Conservation (phyloP, 1,140 invertebrate genomes). For the Atta texana region DNA sequence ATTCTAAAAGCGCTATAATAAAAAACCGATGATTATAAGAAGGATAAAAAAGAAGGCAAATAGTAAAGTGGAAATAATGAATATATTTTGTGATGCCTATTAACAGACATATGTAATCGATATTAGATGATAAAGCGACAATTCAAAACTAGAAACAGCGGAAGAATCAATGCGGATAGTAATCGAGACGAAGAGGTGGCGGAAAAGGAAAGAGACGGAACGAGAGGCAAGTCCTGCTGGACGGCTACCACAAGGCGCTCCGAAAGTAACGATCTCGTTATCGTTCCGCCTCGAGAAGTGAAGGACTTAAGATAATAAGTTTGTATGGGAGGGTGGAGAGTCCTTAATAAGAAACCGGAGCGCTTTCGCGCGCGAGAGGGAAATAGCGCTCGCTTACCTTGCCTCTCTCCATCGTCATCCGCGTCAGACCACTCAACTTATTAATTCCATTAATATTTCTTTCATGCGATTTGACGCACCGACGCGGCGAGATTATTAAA, state of each 20-base stretch:
- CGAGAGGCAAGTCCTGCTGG: conserved; percentile 52
- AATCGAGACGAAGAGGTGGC: conserved; percentile 48
- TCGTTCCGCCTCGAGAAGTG: conserved; percentile 70
- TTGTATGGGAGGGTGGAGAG: conserved; percentile 66
- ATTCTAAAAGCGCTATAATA: neutral
- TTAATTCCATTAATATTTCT: conserved; percentile 76
- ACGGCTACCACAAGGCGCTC: conserved; percentile 68
- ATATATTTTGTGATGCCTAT: conserved; percentile 20
- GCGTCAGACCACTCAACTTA: conserved; percentile 72
- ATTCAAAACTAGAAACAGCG: neutral
- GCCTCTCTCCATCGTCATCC: conserved; percentile 41
- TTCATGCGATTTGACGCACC: conserved; percentile 72
- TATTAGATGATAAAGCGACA: conserved; percentile 24
- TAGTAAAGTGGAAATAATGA: neutral
- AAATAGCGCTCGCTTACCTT: conserved; percentile 66
- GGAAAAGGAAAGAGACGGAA: conserved; percentile 54
- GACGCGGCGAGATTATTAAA: conserved; percentile 64
- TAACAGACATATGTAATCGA: conserved; percentile 18
- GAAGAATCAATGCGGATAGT: conserved; percentile 10
- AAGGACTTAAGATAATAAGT: conserved; percentile 76
- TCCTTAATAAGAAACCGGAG: conserved; percentile 75
- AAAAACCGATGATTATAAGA: neutral
- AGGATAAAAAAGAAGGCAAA: neutral
- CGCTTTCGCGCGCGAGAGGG: conserved; percentile 65
- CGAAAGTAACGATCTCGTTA: conserved; percentile 76